These are phyloP conservation scores for Tupaia chinensis DNA, from an alignment of 2,113 vertebrate species.

Conservation along the genomic window DNA sequence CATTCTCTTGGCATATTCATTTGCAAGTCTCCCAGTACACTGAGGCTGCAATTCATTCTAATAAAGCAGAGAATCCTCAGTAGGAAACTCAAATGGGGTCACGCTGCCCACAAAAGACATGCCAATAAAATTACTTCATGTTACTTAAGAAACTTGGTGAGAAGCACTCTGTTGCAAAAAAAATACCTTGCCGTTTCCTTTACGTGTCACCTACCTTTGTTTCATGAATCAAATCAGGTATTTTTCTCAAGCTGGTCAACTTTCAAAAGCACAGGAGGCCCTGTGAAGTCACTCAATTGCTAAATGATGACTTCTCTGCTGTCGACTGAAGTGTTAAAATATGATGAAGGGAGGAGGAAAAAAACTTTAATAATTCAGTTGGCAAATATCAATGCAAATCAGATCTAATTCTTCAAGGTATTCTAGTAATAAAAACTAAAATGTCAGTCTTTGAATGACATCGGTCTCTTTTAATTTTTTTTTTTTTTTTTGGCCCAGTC, in stretches of 20 bases:
- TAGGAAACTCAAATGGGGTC: neutral
- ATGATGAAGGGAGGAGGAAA: constrained; percentile 64
- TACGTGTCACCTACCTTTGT: constrained; percentile 24
- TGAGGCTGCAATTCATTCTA: constrained; percentile 53
- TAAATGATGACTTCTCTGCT: constrained; percentile 65
- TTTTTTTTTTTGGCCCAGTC: constrained; percentile 33
- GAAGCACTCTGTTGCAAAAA: neutral
- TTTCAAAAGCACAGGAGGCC: constrained; percentile 61
- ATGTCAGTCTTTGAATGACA: constrained; percentile 77
- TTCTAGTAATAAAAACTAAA: constrained; percentile 81
- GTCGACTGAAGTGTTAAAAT: constrained; percentile 73
- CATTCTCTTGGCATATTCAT: constrained; percentile 61
- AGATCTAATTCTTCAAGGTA: constrained; percentile 84
- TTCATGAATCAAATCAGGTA: constrained; percentile 48
- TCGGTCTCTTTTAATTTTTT: constrained; percentile 49
- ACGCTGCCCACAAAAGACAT: constrained; percentile 17
- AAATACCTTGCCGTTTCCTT: constrained; percentile 7
- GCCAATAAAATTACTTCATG: constrained; percentile 3
- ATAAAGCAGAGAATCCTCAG: constrained; percentile 51
- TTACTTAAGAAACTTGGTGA: constrained; percentile 35
- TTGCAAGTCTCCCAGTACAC: constrained; percentile 49
- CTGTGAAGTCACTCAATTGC: constrained; percentile 34
- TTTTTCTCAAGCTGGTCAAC: constrained; percentile 61
- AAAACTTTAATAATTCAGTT: constrained; percentile 80
- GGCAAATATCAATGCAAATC: constrained; percentile 82